Conservation (phyloP, 2,888 invertebrate genomes). For the Drosophila paramelanica region DNA sequence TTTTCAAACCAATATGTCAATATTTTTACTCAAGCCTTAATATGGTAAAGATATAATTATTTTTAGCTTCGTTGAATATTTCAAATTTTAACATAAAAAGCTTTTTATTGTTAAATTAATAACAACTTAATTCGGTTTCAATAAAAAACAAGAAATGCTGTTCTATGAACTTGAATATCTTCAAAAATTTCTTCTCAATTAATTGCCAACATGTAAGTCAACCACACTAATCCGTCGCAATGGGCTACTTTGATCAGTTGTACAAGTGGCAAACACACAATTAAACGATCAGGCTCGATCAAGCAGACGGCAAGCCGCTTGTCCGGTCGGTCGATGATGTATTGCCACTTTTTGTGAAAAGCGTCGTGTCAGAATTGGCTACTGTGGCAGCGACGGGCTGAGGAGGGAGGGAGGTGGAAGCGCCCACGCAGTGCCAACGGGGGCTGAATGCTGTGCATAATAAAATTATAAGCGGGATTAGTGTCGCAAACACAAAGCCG, state of each 20-base stretch:
- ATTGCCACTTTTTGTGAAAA: slow-evolving; percentile 57
- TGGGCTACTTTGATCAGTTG: slow-evolving; percentile 13
- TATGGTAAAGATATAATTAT: too few relatives aligned
- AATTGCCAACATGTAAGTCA: slow-evolving; percentile 37
- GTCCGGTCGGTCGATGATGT: slow-evolving; percentile 60
- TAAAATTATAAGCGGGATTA: slow-evolving; percentile 81
- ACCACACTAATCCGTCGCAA: slow-evolving; percentile 24
- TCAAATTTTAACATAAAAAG: too few relatives aligned
- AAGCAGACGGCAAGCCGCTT: slow-evolving; percentile 38
- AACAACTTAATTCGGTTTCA: slow-evolving; percentile 7
- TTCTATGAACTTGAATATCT: slow-evolving; percentile 15
- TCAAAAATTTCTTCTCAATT: slow-evolving; percentile 15
- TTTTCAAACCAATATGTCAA: too few relatives aligned
- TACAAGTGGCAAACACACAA: slow-evolving; percentile 37
- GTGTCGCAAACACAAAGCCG: slow-evolving; percentile 66
- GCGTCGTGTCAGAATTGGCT: slow-evolving; percentile 71
- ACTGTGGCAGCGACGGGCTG: slow-evolving; percentile 35
- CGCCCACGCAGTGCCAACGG: slow-evolving; percentile 51
- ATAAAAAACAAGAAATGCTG: slow-evolving; percentile 1
- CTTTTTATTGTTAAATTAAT: not conserved
- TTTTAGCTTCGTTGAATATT: too few relatives aligned
- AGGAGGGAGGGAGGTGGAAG: not conserved
- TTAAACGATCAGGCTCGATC: slow-evolving; percentile 63
- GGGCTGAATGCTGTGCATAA: slow-evolving; percentile 36
- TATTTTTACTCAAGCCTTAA: too few relatives aligned